Base-by-base conservation (phyloP, 2,797 vertebrate species). In the Ceryle rudis region DNA sequence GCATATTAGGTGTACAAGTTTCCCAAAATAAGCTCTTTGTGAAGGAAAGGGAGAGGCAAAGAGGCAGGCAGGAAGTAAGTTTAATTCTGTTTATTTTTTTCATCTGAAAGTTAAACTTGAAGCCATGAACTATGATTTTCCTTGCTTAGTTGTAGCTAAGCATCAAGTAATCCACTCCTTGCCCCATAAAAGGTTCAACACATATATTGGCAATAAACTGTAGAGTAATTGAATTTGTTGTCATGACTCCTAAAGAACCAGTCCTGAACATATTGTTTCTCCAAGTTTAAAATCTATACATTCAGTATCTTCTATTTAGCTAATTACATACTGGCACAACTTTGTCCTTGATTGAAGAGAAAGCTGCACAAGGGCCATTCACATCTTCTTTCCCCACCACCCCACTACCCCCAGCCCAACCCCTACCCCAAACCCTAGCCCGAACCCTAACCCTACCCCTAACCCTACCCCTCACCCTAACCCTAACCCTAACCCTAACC, bases 221-320 rank as follows among this genome's bases (percentile, higher is more conserved):
- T 71, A 80, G 67, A 87, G 60, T 90, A 92, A 95, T 67, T 71
- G 44, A 92, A 86, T 95, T 77, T 17, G 92, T 96, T 96, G 88
- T 95, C 90, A 93, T 97, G 96, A 93, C 90, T 97, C 96, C 94
- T 95, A 92, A 96, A 96, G 95, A 96, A 95, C 49, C 85, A 73
- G 67, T 64, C 77, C 70, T 92, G 89, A 90, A 95, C 84, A 70
- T 93, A 90, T 58, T 90, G 74, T 95, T 95, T 86, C 66, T 92
- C 75, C 83, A 89, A 85, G 83, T 96, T 89, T 94, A 93, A 97
- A 96, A 93, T 95, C 84, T 95, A 66, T 94, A 81, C 66, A 75
- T 85, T 93, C 89, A 60, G 19, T 96, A 89, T 94, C 61, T 77
- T 96, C 78, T 77, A 62, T 69, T 81, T 88, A 87, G 70, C 80